phyloP scores from a whole-genome alignment of 35 echinoderm and acorn worm species.

The Ophioderma brevispina region DNA sequence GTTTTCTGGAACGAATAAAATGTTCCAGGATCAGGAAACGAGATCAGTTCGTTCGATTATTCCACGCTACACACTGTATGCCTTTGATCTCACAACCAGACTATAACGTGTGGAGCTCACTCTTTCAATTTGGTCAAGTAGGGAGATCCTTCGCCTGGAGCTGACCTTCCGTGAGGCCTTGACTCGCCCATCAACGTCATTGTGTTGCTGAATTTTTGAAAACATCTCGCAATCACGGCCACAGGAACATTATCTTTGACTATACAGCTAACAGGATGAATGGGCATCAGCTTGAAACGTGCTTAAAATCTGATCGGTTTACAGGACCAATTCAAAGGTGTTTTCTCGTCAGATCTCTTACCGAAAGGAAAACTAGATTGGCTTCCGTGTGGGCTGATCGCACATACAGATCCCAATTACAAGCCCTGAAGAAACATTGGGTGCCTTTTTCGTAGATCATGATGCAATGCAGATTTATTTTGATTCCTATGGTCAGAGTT shows the following conservation, averaged over 20 bases:
- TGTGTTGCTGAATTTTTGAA: conserved; percentile 73
- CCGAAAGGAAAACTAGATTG: background rate
- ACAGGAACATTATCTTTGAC: conserved; percentile 46
- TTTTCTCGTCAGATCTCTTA: background rate
- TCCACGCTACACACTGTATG: conserved; percentile 60
- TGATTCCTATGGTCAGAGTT: background rate
- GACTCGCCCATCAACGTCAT: conserved; percentile 53
- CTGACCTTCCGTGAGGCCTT: conserved; percentile 44
- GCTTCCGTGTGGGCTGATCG: background rate
- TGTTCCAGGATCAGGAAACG: conserved; percentile 37
- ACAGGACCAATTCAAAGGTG: background rate
- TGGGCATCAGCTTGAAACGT: background rate
- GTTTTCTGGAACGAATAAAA: conserved; percentile 36
- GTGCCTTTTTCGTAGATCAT: background rate
- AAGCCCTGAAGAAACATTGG: background rate
- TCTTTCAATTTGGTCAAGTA: conserved; percentile 58
- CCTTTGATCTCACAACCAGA: conserved; percentile 68
- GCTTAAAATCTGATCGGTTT: background rate
- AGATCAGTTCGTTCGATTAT: conserved; percentile 38
- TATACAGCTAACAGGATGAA: background rate
- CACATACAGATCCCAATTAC: background rate
- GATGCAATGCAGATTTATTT: background rate
- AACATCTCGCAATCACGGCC: conserved; percentile 57
- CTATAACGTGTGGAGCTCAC: conserved; percentile 28
- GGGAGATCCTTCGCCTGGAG: conserved; percentile 56